phyloP scores from a whole-genome alignment of 2,888 invertebrate genomes.

The Thymelicus sylvestris region DNA sequence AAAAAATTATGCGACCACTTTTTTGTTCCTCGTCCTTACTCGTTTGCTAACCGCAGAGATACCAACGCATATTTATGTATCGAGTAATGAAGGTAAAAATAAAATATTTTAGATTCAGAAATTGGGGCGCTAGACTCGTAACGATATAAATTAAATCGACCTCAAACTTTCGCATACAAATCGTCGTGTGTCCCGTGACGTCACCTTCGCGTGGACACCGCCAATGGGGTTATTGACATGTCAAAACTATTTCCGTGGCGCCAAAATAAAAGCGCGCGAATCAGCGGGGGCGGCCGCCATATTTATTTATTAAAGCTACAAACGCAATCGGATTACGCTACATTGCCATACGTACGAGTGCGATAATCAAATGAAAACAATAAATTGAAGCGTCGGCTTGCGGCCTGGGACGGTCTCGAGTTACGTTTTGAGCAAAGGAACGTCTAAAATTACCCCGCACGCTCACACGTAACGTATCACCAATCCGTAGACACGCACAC shows the following conservation, averaged over 20 bases:
- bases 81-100: conserved; percentile 55
- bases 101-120: conserved; percentile 58
- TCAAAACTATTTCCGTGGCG: conserved; percentile 81
- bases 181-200: conserved; percentile 74
- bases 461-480: conserved; percentile 63
- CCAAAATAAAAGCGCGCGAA: conserved; percentile 79
- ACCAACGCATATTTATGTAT: conserved; percentile 19
- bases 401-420: conserved; percentile 82
- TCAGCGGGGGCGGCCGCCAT: conserved; percentile 56
- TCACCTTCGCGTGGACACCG: conserved; percentile 74
- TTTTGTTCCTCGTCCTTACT: conserved; percentile 13
- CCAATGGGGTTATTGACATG: conserved; percentile 81
- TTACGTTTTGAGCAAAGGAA: conserved; percentile 84
- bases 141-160: conserved; percentile 77
- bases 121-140: conserved; percentile 64
- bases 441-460: conserved; percentile 84
- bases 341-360: conserved; percentile 61
- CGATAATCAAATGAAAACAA: conserved; percentile 81
- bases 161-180: conserved; percentile 70
- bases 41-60: conserved; percentile 13
- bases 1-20: conserved; percentile 8
- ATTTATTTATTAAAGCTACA: conserved; percentile 50
- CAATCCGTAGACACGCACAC: conserved; percentile 71
- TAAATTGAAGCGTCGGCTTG: conserved; percentile 81
- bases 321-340: conserved; percentile 44